phyloP scores from a whole-genome alignment of 2,113 vertebrate species.

The Grantiella picta region DNA sequence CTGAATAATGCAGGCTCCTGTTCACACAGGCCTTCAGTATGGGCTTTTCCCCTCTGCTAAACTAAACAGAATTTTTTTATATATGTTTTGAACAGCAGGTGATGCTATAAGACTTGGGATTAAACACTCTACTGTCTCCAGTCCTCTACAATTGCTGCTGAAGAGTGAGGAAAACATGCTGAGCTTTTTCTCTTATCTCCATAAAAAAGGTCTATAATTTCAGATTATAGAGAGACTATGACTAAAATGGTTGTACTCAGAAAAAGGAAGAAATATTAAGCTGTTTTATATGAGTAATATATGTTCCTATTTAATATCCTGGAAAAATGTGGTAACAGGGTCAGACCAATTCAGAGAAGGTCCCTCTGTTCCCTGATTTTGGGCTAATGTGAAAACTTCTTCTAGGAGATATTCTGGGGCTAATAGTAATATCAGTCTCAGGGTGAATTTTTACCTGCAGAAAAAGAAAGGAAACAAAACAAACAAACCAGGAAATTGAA shows the following conservation, averaged over 20 bases:
- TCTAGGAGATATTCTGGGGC: neutral
- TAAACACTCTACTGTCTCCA: too few relatives aligned
- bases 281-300: neutral
- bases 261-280: neutral
- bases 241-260: neutral
- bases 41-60: accelerated
- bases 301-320: neutral
- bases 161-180: neutral
- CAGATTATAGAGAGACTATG: neutral
- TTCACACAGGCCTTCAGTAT: neutral
- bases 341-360: neutral
- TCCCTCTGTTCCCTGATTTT: neutral
- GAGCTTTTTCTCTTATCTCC: neutral
- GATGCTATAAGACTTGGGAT: constrained; percentile 64
- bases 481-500: neutral
- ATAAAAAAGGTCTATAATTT: neutral
- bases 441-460: neutral
- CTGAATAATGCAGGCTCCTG: neutral
- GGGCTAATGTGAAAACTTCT: neutral
- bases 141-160: neutral
- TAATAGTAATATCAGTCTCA: neutral
- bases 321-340: neutral
- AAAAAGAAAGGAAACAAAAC: neutral
- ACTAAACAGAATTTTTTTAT: neutral
- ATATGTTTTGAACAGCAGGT: constrained; percentile 56